phyloP scores from a whole-genome alignment of 2,113 vertebrate species.

The Hyperopisus bebe region DNA sequence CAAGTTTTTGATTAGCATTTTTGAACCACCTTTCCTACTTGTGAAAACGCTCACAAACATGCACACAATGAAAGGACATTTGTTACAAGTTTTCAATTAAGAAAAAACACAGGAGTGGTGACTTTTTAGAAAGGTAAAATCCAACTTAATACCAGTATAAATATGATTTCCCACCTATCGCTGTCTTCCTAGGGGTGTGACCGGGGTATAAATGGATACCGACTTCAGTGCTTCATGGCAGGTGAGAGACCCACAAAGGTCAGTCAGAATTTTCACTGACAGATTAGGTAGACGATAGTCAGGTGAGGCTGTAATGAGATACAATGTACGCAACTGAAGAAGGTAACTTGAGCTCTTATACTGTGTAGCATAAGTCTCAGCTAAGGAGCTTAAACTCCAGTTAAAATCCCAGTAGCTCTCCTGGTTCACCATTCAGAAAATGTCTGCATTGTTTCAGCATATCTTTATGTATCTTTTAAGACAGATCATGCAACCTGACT shows the following conservation, averaged over 20 bases:
- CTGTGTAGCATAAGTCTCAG: background rate
- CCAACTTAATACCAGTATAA: background rate
- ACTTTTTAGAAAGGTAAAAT: background rate
- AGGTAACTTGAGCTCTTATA: background rate
- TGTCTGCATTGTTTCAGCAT: background rate
- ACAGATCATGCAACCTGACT: background rate
- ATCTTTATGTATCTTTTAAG: background rate
- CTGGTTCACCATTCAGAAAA: background rate
- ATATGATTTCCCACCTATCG: background rate
- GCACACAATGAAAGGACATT: background rate
- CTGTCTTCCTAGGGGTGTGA: background rate
- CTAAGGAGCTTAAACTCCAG: background rate
- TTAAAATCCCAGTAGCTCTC: background rate
- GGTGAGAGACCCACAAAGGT: background rate
- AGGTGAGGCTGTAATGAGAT: slow-evolving; percentile 2
- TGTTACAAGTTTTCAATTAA: background rate
- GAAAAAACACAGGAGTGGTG: background rate
- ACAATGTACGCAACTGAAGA: background rate
- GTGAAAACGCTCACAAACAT: background rate
- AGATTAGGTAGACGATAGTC: background rate
- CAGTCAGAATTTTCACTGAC: background rate
- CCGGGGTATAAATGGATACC: background rate
- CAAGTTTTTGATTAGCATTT: background rate
- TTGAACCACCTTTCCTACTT: background rate
- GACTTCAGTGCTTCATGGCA: too few relatives aligned